These are phyloP conservation scores for Metalampra italica DNA, from an alignment of 2,888 invertebrate genomes.

Conservation along the genomic window DNA sequence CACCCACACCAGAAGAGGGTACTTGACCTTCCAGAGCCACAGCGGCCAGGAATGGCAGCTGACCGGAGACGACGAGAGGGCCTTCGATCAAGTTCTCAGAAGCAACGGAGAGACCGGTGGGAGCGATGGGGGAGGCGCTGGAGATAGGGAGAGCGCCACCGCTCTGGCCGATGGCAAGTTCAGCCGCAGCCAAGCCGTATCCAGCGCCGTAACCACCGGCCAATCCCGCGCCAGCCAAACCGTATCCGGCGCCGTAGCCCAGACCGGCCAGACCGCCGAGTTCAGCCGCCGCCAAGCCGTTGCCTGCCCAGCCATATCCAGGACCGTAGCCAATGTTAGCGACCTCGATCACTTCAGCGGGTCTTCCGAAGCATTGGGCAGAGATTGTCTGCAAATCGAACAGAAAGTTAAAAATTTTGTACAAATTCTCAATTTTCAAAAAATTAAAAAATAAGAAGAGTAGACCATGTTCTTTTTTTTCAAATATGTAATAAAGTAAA, in stretches of 20 bases:
- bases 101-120: constrained; percentile 24
- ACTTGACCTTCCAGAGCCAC: constrained; percentile 25
- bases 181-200: neutral
- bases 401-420: neutral
- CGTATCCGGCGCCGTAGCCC: neutral
- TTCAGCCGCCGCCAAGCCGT: too few relatives aligned
- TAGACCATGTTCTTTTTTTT: too few relatives aligned
- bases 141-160: constrained; percentile 22
- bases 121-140: constrained; percentile 25
- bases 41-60: constrained; percentile 29
- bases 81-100: constrained; percentile 38
- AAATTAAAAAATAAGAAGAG: too few relatives aligned
- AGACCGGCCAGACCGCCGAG: too few relatives aligned
- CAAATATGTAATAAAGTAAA: too few relatives aligned
- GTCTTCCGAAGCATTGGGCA: constrained; percentile 16
- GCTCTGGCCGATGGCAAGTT: constrained; percentile 13
- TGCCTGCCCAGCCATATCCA: neutral
- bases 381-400: constrained; percentile 20
- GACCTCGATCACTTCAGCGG: constrained; percentile 1
- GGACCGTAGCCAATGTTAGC: too few relatives aligned
- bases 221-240: neutral
- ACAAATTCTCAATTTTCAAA: neutral
- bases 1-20: constrained; percentile 26
- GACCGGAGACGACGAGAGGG: constrained; percentile 22
- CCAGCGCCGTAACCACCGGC: neutral